Evolutionary conservation across 2,797 vertebrate genomes (phyloP).

Genomic region (Chaetophractus vellerosus): DNA sequence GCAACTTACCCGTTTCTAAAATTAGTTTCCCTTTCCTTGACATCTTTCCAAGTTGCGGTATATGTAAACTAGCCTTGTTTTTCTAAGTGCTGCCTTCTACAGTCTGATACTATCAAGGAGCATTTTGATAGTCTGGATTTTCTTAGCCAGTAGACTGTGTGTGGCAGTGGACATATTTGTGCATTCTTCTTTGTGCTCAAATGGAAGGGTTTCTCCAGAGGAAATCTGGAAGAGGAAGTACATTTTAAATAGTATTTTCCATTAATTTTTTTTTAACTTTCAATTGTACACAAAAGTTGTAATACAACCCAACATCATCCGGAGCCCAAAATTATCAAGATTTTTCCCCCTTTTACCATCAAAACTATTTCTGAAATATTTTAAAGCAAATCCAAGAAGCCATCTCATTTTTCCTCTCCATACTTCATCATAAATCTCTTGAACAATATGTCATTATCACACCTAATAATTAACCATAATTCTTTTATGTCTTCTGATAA

Average conservation of each 20-base stretch:
- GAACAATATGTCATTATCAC: neutral
- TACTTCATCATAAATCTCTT: neutral
- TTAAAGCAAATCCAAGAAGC: no score
- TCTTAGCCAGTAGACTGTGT: neutral
- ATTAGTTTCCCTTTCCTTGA: neutral
- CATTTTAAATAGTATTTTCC: neutral
- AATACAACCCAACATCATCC: neutral
- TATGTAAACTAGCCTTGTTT: no score
- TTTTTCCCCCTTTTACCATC: neutral
- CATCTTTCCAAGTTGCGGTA: neutral
- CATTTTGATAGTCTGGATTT: neutral
- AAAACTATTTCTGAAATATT: neutral
- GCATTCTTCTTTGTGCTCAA: neutral
- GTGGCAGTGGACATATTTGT: no score
- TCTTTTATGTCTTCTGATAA: neutral
- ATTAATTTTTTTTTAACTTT: neutral
- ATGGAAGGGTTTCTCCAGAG: neutral
- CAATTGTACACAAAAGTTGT: neutral
- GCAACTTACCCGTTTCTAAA: neutral
- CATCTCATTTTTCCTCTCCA: no score
- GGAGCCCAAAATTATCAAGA: neutral
- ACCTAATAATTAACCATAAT: neutral
- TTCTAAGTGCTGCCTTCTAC: rapidly evolving
- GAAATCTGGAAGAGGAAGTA: neutral
- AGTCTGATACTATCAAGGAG: neutral